Conservation (phyloP, 1,140 invertebrate species). For the Phthorimaea operculella region DNA sequence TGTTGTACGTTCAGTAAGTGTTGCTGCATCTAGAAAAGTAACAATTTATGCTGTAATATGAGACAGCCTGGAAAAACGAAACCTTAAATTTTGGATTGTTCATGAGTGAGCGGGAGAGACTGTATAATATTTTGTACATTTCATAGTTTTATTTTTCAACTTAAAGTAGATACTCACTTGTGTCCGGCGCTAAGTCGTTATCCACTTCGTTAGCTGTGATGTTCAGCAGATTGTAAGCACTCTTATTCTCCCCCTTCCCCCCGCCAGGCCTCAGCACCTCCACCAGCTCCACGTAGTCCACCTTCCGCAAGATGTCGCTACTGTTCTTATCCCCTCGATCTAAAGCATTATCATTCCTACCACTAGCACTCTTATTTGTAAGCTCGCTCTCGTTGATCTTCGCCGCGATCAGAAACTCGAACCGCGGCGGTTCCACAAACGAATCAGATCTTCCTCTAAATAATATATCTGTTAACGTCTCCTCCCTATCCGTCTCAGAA, state of each 20-base stretch:
- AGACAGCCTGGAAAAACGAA: too few species aligned
- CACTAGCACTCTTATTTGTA: slow-evolving; percentile 17
- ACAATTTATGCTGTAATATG: too few species aligned
- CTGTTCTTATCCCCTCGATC: slow-evolving; percentile 36
- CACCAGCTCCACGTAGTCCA: slow-evolving; percentile 58
- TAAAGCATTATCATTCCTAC: slow-evolving; percentile 33
- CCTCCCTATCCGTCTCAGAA: slow-evolving; percentile 56
- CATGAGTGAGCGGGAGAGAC: too few species aligned
- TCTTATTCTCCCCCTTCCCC: slow-evolving; percentile 45
- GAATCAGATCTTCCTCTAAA: slow-evolving; percentile 42
- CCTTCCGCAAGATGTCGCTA: slow-evolving; percentile 48
- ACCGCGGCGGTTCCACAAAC: slow-evolving; percentile 40
- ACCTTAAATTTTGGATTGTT: too few species aligned
- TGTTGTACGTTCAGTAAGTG: too few species aligned
- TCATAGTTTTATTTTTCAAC: too few species aligned
- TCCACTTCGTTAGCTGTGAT: slow-evolving; percentile 58
- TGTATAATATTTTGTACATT: too few species aligned
- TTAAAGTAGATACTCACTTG: slow-evolving; percentile 49
- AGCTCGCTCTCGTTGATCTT: slow-evolving; percentile 43
- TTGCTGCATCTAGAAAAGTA: too few species aligned
- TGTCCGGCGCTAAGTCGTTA: slow-evolving; percentile 59
- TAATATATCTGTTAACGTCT: slow-evolving; percentile 51
- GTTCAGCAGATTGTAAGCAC: slow-evolving; percentile 42
- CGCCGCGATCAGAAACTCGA: slow-evolving; percentile 51
- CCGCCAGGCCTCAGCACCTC: slow-evolving; percentile 39